phyloP scores from a whole-genome alignment of 35 echinoderm and acorn worm species.

The Anneissia japonica region DNA sequence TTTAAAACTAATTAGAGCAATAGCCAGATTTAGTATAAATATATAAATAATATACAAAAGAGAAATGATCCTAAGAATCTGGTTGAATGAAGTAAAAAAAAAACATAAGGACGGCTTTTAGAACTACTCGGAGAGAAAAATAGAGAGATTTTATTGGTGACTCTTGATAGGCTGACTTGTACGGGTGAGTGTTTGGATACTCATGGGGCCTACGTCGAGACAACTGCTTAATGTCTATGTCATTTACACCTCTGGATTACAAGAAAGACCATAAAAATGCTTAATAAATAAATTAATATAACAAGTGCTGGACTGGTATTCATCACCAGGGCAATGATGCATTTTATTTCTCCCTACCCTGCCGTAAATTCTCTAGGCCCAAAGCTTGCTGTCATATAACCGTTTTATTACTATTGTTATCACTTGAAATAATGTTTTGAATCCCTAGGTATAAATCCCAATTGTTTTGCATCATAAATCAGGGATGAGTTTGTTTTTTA shows the following conservation, averaged over 20 bases:
- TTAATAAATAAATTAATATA: slow-evolving; percentile 3
- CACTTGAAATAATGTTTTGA: background rate
- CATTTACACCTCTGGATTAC: background rate
- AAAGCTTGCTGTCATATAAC: background rate
- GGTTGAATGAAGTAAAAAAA: too few relatives aligned
- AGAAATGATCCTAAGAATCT: too few relatives aligned
- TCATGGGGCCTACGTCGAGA: background rate
- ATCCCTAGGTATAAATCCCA: background rate
- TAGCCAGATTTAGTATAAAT: too few relatives aligned
- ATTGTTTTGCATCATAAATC: background rate
- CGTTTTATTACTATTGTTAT: background rate
- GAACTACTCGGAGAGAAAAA: too few relatives aligned
- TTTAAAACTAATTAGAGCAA: too few relatives aligned
- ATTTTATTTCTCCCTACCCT: background rate
- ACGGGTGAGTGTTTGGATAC: background rate
- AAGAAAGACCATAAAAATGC: background rate
- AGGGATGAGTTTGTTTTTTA: background rate
- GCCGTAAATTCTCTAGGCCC: background rate
- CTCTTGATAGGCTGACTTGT: too few relatives aligned
- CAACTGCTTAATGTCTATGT: background rate
- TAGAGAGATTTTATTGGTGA: too few relatives aligned
- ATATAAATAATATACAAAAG: too few relatives aligned
- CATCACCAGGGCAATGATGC: background rate
- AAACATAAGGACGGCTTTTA: too few relatives aligned
- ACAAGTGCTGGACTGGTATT: background rate